Percentiles rank a stretch among this genome's conserved stretches.
These are phyloP conservation scores for Sitta europaea DNA, from an alignment of 2,113 vertebrate species.

Conservation along the genomic window DNA sequence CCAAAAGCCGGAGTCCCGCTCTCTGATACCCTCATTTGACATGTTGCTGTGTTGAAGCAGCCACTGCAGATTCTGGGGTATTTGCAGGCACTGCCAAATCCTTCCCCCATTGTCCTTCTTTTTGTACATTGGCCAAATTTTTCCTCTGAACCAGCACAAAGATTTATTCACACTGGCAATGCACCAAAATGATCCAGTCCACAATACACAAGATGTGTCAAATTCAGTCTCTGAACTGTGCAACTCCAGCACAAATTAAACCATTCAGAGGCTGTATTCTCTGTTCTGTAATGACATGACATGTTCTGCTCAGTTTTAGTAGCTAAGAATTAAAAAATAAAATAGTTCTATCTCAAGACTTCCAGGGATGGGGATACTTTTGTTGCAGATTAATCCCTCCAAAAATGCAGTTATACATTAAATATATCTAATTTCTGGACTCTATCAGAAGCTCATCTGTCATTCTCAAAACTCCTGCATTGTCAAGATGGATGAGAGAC, in stretches of 20 bases:
- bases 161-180: background rate
- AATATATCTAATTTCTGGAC: background rate
- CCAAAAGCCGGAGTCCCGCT: background rate
- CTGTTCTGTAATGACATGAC: background rate
- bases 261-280: background rate
- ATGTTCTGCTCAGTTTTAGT: background rate
- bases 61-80: background rate
- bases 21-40: background rate
- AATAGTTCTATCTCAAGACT: background rate
- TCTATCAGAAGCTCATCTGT: background rate
- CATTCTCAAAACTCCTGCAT: background rate
- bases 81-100: background rate
- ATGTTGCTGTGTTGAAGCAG: background rate
- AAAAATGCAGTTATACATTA: background rate
- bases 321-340: background rate
- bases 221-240: background rate
- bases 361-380: background rate
- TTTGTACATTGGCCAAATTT: background rate
- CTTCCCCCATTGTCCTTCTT: background rate
- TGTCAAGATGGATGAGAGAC: background rate
- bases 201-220: background rate
- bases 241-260: background rate
- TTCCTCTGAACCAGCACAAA: conserved; percentile 9
- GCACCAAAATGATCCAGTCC: background rate
- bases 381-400: background rate